Evolutionary conservation across 2,113 vertebrate species (phyloP).

Genomic region (Hemiprocne comata): DNA sequence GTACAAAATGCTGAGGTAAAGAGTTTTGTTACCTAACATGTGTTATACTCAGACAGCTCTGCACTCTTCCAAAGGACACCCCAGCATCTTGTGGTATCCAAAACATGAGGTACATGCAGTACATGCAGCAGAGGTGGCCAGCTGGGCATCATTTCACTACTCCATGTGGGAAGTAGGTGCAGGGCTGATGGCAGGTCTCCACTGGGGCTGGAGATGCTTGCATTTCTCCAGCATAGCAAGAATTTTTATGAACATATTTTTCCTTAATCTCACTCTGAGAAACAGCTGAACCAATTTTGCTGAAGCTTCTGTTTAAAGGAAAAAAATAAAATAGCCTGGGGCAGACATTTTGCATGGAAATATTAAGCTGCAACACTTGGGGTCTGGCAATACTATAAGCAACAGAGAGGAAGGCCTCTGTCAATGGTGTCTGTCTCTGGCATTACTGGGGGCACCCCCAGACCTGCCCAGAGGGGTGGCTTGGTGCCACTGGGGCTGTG

Average conservation of each 20-base stretch:
- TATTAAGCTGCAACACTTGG: neutral
- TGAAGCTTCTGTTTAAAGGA: constrained; percentile 29
- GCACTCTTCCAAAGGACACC: neutral
- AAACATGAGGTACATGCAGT: neutral
- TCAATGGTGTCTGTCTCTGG: neutral
- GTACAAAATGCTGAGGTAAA: neutral
- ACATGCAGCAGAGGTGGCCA: neutral
- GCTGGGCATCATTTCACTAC: neutral
- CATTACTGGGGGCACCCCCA: neutral
- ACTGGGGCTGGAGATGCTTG: neutral
- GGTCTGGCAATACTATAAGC: neutral
- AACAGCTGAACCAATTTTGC: constrained; percentile 34
- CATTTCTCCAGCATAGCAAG: neutral
- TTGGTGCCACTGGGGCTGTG: neutral
- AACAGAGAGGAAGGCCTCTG: neutral
- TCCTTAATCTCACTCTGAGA: neutral
- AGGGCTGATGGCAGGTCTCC: neutral
- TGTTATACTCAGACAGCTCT: neutral
- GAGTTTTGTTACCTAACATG: neutral
- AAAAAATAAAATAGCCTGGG: neutral
- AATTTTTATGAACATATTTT: neutral
- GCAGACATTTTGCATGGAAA: constrained; percentile 1
- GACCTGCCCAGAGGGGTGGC: neutral
- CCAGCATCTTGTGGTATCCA: neutral
- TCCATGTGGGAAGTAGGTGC: rapidly evolving